Evolutionary conservation across 2,113 vertebrate genomes (phyloP), one percentile per base, ranked within the genome.

Genomic region (Synchiropus splendidus): DNA sequence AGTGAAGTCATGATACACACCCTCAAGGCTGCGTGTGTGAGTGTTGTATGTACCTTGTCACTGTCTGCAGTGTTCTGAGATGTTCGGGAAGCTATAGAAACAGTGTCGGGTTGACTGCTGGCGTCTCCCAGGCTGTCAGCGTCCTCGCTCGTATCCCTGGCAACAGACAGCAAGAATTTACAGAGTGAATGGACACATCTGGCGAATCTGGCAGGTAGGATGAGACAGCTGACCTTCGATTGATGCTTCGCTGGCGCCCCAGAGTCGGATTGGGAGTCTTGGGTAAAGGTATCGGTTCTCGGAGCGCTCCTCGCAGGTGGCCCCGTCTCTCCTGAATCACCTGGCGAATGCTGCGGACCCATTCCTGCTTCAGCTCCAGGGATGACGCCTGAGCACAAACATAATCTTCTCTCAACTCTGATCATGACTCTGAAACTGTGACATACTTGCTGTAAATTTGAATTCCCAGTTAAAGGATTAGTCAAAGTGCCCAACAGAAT

Each of bases 1-100:
- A 57, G 36, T 78, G 78, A 80, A 44, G 60, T 80, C 70, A 78
- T 72, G 15, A 14, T 9, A 58, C 66, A 76, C 72, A 51, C 67
- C 64, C 72, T 65, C 70, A 41, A 45, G 16, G 8, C 16, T 10
- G 11, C 21, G 59, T 49, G 36, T 35, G 31, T 31, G 45, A 32
- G 32, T 47, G 18, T n/a, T 34, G 57, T 31, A 30, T 30, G 37
- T 39, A 98, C 95, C 92, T 98, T 97, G 84, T 99, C 95, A 31
- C 94, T 98, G 83, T 98, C 95, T 43, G 94, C 90, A 0, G 95
- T 98, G 84, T 98, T 98, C 68, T 99, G 95, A 1, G 95, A 99
- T 1, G 92, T 99, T 33, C 95, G 79, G 39, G 95, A 99, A 38
- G 95, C 93, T 50, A 99, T 95, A 72, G 95, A 99, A 72, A 98